Evolutionary conservation across 2,888 invertebrate genomes (phyloP).

Genomic region (Aphodius sticticus): DNA sequence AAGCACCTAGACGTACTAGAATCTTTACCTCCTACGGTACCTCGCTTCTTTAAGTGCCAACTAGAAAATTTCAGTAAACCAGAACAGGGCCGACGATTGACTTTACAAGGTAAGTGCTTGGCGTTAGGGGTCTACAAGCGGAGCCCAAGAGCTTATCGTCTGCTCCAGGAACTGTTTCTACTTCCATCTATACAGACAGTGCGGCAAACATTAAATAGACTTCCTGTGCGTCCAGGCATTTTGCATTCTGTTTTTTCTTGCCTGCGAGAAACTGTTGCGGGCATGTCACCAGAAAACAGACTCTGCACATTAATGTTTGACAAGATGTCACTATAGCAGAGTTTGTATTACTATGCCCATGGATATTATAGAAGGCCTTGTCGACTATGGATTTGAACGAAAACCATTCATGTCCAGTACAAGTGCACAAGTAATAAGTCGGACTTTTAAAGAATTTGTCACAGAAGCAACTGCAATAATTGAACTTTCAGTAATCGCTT

Average conservation of each 20-base stretch:
- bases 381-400: too few species aligned
- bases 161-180: conserved; percentile 38
- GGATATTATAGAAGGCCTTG: conserved; percentile 19
- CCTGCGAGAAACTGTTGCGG: conserved; percentile 34
- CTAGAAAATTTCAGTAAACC: neutral
- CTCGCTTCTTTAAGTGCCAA: neutral
- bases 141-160: conserved; percentile 31
- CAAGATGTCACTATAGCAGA: conserved; percentile 39
- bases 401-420: conserved; percentile 17
- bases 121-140: conserved; percentile 39
- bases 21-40: neutral
- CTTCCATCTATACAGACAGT: conserved; percentile 40
- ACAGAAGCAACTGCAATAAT: conserved; percentile 35
- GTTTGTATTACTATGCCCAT: conserved; percentile 33
- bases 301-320: conserved; percentile 38
- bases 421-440: conserved; percentile 32
- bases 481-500: neutral
- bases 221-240: conserved; percentile 38
- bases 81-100: conserved; percentile 30
- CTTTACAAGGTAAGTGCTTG: conserved; percentile 39
- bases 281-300: conserved; percentile 24
- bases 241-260: conserved; percentile 34
- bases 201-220: conserved; percentile 35
- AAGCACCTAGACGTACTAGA: neutral
- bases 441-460: conserved; percentile 39